These are phyloP conservation scores for Boulengeromyrus knoepffleri DNA, from an alignment of 2,113 vertebrate genomes.

Conservation along the genomic window DNA sequence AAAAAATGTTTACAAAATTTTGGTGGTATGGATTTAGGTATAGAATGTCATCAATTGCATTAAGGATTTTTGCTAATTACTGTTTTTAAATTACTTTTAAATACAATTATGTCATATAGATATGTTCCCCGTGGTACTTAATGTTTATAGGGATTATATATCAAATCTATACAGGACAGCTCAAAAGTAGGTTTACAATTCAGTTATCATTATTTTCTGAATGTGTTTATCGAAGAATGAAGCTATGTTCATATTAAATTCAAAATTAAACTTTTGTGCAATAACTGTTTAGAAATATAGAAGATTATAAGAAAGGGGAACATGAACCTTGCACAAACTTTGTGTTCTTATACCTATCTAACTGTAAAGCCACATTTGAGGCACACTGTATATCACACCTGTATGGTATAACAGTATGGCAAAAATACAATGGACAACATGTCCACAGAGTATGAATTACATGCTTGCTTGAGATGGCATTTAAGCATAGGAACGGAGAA, in stretches of 20 bases:
- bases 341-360: neutral
- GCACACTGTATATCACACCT: neutral
- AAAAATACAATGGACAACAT: conserved; percentile 27
- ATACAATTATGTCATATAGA: neutral
- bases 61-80: neutral
- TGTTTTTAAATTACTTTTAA: neutral
- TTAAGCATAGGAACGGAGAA: conserved; percentile 30
- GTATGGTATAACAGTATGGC: conserved; percentile 18
- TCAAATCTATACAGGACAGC: neutral
- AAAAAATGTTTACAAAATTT: neutral
- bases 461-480: conserved; percentile 27
- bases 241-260: neutral
- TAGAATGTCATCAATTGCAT: neutral
- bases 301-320: neutral
- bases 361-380: neutral
- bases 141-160: neutral
- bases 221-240: neutral
- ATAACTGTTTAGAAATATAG: neutral
- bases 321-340: neutral
- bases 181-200: neutral
- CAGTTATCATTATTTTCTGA: neutral
- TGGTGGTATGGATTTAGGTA: neutral
- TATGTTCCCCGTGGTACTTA: neutral
- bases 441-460: conserved; percentile 21
- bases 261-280: neutral